Base-by-base conservation (phyloP, 2,888 invertebrate genomes). In the Liposcelis brunnea region DNA sequence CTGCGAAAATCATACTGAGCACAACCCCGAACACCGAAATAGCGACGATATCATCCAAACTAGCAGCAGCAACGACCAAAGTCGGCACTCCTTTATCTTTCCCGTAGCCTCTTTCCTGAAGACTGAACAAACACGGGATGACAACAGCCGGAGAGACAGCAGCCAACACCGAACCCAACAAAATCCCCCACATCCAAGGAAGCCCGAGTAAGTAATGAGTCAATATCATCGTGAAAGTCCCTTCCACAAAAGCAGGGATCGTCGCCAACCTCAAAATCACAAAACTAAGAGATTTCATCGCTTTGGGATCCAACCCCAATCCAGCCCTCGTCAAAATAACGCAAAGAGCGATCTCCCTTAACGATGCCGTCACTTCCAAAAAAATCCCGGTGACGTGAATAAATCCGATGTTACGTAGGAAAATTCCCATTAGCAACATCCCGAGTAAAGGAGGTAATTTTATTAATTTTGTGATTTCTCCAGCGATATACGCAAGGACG, bases 71-170 rank as follows among this genome's bases (percentile, higher is more conserved):
- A 49, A 77, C 74, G 2, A 84, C 73, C 43, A 85, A 63, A 1
- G 82, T 80, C 34, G 81, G 76, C 31, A 86, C 75, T 19, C 81
- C 81, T 59, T 77, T 78, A 55, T 75, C 74, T 38, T 77, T 67
- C 7, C 83, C 83, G 53, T 71, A 74, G 6, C 75, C 73, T 48
- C 61, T 62, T 50, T 75, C 74, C 55, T 75, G 70, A 15, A 80
- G 61, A 47, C 64, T 61, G 15, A 81, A 63, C 59, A 82, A 67
- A 10, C 74, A 70, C 0, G 80, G 80, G 15, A 81, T 79, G 37
- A 80, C 75, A 31, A 81, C 80, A 48, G 81, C 81, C 1, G 80
- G 79, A 0, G 78, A 78, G 1, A 81, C 77, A 3, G 79, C 80
- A 14, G 76, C 74, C 52, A 77, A 21, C 35, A 44, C 53, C 52